phyloP scores from a whole-genome alignment of 2,797 vertebrate species.

The Phataginus tetradactyla region DNA sequence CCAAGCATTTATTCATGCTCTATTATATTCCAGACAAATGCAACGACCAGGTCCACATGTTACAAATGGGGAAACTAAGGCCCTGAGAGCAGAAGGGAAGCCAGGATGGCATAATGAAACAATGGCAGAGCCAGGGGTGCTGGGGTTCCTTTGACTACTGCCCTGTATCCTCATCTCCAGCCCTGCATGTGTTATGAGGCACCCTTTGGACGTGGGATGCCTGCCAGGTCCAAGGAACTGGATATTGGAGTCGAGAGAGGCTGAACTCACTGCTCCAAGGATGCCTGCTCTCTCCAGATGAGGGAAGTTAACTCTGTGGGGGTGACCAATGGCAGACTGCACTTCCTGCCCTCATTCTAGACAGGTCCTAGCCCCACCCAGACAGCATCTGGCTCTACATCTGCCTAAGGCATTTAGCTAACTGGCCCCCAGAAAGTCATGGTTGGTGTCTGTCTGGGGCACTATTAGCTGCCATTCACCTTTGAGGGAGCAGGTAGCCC shows the following conservation, averaged over 20 bases:
- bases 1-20: neutral
- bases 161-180: slow-evolving; percentile 10
- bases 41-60: neutral
- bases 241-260: neutral
- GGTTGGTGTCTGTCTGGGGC: neutral
- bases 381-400: slow-evolving; percentile 64
- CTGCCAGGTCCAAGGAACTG: slow-evolving; percentile 26
- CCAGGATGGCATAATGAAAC: neutral
- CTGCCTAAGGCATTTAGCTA: slow-evolving; percentile 77
- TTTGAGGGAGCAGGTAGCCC: slow-evolving; percentile 13
- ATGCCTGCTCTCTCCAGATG: slow-evolving; percentile 44
- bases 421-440: slow-evolving; percentile 53
- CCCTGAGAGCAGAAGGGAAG: neutral
- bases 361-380: slow-evolving; percentile 70
- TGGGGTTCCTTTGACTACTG: neutral
- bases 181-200: neutral
- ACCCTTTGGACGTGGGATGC: neutral
- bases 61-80: slow-evolving; percentile 47
- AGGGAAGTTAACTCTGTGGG: slow-evolving; percentile 38
- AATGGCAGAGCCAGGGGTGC: neutral
- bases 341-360: slow-evolving; percentile 63
- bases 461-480: slow-evolving; percentile 44
- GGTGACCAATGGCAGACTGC: neutral
- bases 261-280: slow-evolving; percentile 27
- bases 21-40: slow-evolving; percentile 1